Conservation (phyloP, 2,797 vertebrate species). For the Scolopax bukidnonensis region DNA sequence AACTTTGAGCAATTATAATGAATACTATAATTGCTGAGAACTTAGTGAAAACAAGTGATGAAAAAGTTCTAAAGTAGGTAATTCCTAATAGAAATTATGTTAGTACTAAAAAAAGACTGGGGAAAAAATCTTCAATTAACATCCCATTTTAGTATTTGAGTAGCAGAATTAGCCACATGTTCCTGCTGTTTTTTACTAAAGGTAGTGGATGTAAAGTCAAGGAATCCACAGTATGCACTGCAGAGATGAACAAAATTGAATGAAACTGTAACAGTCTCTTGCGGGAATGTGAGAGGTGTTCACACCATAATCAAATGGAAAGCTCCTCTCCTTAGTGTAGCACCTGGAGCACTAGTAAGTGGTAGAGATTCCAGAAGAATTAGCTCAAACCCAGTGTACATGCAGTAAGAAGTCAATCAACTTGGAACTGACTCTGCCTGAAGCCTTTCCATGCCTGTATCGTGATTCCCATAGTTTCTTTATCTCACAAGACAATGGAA, state of each 20-base stretch:
- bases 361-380: background rate
- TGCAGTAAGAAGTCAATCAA: background rate
- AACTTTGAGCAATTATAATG: background rate
- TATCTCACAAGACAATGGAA: background rate
- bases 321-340: background rate
- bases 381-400: background rate
- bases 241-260: background rate
- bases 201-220: background rate
- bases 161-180: background rate
- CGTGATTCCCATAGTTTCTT: background rate
- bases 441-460: background rate
- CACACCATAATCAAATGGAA: background rate
- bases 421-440: background rate
- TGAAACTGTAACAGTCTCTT: background rate
- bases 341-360: background rate
- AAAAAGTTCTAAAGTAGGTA: background rate
- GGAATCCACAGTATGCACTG: background rate
- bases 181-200: background rate
- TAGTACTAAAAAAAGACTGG: background rate
- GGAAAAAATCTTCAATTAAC: background rate
- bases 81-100: background rate
- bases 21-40: background rate
- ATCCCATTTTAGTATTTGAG: background rate
- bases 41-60: background rate
- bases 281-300: background rate